Percentiles rank a stretch among this genome's conserved stretches.
Evolutionary conservation across 2,888 invertebrate genomes (phyloP).

Genomic region (Craniophora ligustri): DNA sequence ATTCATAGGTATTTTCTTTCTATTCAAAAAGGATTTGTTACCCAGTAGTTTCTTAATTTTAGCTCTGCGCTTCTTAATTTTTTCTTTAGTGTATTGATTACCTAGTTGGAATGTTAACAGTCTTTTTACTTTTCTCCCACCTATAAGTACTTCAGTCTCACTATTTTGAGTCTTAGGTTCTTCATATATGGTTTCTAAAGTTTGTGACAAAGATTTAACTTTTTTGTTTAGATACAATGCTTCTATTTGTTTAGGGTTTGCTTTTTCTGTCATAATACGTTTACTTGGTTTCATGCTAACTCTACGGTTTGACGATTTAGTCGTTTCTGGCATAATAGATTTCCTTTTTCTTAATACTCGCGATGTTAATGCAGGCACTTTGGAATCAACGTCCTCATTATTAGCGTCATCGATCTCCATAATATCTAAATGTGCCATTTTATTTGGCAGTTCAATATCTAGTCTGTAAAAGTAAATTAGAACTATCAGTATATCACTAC

Average conservation of each 20-base stretch:
- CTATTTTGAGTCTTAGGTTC: constrained; percentile 85
- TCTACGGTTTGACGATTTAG: constrained; percentile 79
- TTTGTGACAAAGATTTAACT: constrained; percentile 84
- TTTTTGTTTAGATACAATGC: constrained; percentile 89
- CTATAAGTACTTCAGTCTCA: constrained; percentile 80
- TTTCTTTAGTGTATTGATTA: constrained; percentile 85
- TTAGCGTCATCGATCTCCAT: constrained; percentile 75
- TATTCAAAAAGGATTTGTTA: constrained; percentile 83
- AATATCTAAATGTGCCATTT: constrained; percentile 84
- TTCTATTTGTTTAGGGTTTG: constrained; percentile 82
- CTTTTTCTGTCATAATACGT: constrained; percentile 74
- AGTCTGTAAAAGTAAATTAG: constrained; percentile 62
- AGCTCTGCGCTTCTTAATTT: constrained; percentile 88
- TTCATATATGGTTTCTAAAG: constrained; percentile 90
- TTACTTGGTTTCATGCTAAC: constrained; percentile 85
- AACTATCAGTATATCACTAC: background rate
- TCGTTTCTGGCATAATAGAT: constrained; percentile 71
- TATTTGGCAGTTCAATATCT: constrained; percentile 78
- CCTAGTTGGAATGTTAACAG: constrained; percentile 87
- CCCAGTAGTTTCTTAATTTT: constrained; percentile 88
- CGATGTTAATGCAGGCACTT: constrained; percentile 61
- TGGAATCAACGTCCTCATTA: constrained; percentile 54
- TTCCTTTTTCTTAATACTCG: constrained; percentile 80
- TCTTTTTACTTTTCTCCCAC: constrained; percentile 88
- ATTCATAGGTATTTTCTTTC: constrained; percentile 87